Percentiles rank a stretch among this genome's conserved stretches.
phyloP scores from a whole-genome alignment of 2,797 vertebrate species.

The Lindbergichthys nudifrons region DNA sequence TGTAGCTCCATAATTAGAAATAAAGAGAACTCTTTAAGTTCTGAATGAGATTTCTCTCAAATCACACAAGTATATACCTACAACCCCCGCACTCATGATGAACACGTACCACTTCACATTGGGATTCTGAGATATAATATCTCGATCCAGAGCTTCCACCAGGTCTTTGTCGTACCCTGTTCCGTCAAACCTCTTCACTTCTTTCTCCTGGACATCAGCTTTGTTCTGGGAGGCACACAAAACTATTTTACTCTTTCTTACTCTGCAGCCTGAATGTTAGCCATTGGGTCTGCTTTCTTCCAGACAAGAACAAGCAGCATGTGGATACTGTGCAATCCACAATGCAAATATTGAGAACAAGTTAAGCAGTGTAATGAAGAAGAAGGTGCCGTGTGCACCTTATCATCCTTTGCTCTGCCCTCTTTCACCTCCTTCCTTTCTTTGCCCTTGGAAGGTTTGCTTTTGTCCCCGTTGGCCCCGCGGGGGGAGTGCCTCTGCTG shows the following conservation, averaged over 20 bases:
- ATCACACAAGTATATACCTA: too few relatives aligned
- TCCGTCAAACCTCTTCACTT: constrained; percentile 94
- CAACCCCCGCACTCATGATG: not conserved
- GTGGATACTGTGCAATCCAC: constrained; percentile 41
- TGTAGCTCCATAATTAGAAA: not conserved
- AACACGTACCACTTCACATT: constrained; percentile 92
- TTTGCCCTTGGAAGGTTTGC: constrained; percentile 85
- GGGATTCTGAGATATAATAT: constrained; percentile 98
- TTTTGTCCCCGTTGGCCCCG: constrained; percentile 86
- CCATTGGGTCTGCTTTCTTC: not conserved
- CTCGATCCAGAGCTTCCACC: constrained; percentile 96
- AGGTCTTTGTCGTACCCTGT: constrained; percentile 96
- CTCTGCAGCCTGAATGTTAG: not conserved
- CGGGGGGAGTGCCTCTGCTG: constrained; percentile 88
- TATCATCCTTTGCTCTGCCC: constrained; percentile 92
- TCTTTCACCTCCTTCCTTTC: constrained; percentile 89
- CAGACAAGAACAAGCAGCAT: constrained; percentile 22
- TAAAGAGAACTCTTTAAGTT: not conserved
- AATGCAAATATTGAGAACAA: constrained; percentile 39
- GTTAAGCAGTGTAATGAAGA: not conserved
- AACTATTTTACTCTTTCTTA: not conserved
- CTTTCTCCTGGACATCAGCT: constrained; percentile 89
- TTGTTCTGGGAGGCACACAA: constrained; percentile 76
- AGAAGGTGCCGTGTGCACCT: constrained; percentile 80
- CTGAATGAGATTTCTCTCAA: not conserved